These are phyloP conservation scores for Ommatoiulus sabulosus DNA, from an alignment of 2,888 invertebrate genomes.

Conservation along the genomic window DNA sequence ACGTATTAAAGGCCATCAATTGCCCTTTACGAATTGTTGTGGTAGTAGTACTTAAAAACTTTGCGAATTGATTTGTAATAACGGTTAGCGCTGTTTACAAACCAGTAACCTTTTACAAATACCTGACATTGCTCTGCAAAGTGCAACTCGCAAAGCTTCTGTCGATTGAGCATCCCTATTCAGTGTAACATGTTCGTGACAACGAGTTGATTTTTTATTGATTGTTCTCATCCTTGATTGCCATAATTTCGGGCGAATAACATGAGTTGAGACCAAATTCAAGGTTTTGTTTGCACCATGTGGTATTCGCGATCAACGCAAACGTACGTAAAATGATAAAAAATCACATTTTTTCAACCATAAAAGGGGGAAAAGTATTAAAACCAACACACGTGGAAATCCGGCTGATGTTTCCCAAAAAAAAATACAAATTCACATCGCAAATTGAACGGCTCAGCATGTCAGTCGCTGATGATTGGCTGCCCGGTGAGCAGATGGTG, in stretches of 20 bases:
- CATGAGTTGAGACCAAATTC: not conserved
- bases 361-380: not conserved
- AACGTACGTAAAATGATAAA: not conserved
- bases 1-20: too few species aligned
- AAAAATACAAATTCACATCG: not conserved
- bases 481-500: not conserved
- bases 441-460: not conserved
- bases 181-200: too few species aligned
- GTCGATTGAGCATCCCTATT: too few species aligned
- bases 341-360: conserved; percentile 8
- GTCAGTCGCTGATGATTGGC: not conserved
- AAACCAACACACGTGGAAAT: conserved; percentile 44
- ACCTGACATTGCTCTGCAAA: too few species aligned
- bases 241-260: not conserved
- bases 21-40: too few species aligned
- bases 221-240: not conserved
- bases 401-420: not conserved
- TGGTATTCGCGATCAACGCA: not conserved
- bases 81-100: too few species aligned
- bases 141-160: too few species aligned
- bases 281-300: not conserved
- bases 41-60: too few species aligned
- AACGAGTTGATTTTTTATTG: not conserved
- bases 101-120: too few species aligned
- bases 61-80: too few species aligned